phyloP scores from a whole-genome alignment of 2,797 vertebrate species.

The Pangasius sanitwongsei region DNA sequence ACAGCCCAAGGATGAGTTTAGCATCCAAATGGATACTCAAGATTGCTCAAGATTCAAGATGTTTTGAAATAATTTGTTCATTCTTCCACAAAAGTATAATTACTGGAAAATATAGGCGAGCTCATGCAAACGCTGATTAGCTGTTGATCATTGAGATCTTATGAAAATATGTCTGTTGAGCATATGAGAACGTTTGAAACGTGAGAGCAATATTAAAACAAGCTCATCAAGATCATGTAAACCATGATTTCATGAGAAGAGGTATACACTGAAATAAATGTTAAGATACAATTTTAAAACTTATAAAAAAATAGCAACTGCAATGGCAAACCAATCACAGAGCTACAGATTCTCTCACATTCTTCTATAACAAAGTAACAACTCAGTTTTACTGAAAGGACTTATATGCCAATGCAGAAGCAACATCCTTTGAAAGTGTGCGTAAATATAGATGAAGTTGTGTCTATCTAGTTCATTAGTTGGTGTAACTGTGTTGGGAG shows the following conservation, averaged over 20 bases:
- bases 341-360: not conserved
- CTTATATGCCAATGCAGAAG: not conserved
- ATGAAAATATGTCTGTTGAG: constrained; percentile 42
- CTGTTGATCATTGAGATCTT: constrained; percentile 68
- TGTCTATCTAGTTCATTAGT: not conserved
- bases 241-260: not conserved
- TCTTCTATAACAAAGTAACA: not conserved
- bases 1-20: constrained; percentile 40
- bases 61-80: not conserved
- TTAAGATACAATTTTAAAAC: not conserved
- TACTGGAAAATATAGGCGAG: constrained; percentile 49
- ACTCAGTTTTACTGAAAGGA: not conserved
- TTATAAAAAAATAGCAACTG: not conserved
- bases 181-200: constrained; percentile 30
- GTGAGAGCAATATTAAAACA: not conserved
- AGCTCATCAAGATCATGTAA: not conserved
- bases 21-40: constrained; percentile 36
- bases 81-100: constrained; percentile 37
- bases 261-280: not conserved
- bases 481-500: not conserved
- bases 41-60: not conserved
- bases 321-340: not conserved
- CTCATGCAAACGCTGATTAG: constrained; percentile 63
- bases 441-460: not conserved
- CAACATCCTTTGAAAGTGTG: not conserved